phyloP scores from a whole-genome alignment of 2,888 invertebrate genomes.

The Rhaphigaster nebulosa region DNA sequence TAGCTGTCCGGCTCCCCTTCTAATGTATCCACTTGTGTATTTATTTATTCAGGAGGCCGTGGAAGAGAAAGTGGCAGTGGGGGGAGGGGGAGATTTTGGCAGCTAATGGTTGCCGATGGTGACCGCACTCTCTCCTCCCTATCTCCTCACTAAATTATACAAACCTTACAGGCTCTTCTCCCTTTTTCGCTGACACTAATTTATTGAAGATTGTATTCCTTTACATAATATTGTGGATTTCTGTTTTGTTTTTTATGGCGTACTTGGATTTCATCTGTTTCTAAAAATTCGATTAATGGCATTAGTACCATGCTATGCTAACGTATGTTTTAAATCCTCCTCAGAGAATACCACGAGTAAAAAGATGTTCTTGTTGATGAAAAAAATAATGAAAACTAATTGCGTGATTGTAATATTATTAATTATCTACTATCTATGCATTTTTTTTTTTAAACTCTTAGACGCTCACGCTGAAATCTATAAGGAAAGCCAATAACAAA shows the following conservation, averaged over 20 bases:
- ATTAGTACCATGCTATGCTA: neutral
- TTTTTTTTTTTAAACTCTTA: no score
- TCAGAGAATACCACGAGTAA: no score
- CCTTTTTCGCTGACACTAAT: constrained; percentile 17
- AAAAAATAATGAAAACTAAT: no score
- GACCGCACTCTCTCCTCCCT: constrained; percentile 36
- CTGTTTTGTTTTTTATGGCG: neutral
- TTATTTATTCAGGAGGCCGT: constrained; percentile 52
- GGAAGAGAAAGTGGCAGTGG: constrained; percentile 35
- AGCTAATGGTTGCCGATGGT: constrained; percentile 11
- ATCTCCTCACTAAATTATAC: constrained; percentile 35
- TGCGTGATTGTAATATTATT: no score
- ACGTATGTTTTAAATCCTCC: no score
- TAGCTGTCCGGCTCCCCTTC: constrained; percentile 46
- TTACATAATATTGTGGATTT: neutral
- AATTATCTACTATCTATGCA: no score
- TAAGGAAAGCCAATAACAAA: no score
- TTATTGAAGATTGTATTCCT: neutral
- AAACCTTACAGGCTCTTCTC: constrained; percentile 1
- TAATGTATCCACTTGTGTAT: constrained; percentile 58
- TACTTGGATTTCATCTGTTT: neutral
- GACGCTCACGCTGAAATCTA: no score
- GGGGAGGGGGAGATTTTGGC: constrained; percentile 16
- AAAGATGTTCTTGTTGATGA: no score
- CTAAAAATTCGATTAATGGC: neutral